Conservation (phyloP, 2,113 vertebrate genomes). For the Collichthys lucidus region DNA sequence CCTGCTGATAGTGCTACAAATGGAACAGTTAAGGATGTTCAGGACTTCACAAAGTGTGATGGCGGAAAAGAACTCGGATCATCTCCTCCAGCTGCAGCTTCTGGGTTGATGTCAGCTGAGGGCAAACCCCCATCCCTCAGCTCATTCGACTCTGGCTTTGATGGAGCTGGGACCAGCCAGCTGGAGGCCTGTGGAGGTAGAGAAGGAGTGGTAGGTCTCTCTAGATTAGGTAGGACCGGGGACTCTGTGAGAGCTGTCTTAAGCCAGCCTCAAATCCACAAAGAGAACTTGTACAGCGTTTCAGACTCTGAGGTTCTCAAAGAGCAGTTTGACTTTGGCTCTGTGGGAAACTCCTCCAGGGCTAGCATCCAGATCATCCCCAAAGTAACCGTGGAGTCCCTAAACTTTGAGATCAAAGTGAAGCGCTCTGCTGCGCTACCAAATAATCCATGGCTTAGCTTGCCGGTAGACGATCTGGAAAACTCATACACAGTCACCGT, state of each 20-base stretch:
- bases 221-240: not conserved
- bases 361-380: slow-evolving; percentile 73
- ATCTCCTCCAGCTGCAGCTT: not conserved
- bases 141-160: slow-evolving; percentile 83
- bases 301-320: slow-evolving; percentile 48
- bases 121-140: slow-evolving; percentile 70
- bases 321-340: slow-evolving; percentile 33
- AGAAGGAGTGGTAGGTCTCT: slow-evolving; percentile 28
- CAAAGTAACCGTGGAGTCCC: slow-evolving; percentile 55
- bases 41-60: not conserved
- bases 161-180: slow-evolving; percentile 69
- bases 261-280: slow-evolving; percentile 23
- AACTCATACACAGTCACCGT: slow-evolving; percentile 80
- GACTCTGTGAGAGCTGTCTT: slow-evolving; percentile 22
- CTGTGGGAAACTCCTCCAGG: slow-evolving; percentile 40
- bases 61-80: not conserved
- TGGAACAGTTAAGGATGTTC: not conserved
- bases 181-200: slow-evolving; percentile 54
- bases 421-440: slow-evolving; percentile 64
- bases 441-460: slow-evolving; percentile 83
- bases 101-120: not conserved
- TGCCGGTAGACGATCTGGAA: slow-evolving; percentile 79
- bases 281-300: slow-evolving; percentile 49
- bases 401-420: slow-evolving; percentile 81
- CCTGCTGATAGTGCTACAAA: not conserved